Conservation (phyloP, 2,113 vertebrate genomes). For the Sula dactylatra region DNA sequence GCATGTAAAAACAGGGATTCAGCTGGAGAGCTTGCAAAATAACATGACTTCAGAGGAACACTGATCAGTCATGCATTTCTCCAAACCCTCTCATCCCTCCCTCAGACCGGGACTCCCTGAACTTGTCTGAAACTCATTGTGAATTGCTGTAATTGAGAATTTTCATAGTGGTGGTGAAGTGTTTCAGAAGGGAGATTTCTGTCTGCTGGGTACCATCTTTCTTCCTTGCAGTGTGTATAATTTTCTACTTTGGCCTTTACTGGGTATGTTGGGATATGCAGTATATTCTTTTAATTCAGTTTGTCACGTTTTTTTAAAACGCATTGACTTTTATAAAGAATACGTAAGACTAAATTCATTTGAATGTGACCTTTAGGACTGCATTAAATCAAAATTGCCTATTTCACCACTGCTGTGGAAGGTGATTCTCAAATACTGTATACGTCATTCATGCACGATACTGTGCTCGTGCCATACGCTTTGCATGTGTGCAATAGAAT, state of each 20-base stretch:
- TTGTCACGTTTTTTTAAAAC: neutral
- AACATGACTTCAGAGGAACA: neutral
- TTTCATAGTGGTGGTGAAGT: conserved; percentile 61
- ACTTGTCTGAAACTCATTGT: conserved; percentile 14
- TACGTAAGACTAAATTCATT: neutral
- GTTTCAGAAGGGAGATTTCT: neutral
- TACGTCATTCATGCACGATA: neutral
- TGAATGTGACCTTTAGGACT: neutral
- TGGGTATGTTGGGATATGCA: neutral
- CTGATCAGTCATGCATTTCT: neutral
- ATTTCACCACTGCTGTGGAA: conserved; percentile 61
- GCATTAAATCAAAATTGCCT: neutral
- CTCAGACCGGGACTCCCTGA: neutral
- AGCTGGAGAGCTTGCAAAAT: neutral
- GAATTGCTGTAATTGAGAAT: conserved; percentile 66
- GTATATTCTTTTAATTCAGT: neutral
- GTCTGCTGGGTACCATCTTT: neutral
- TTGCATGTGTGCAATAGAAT: conserved; percentile 46
- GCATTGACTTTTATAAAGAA: neutral
- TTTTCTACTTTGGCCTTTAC: neutral
- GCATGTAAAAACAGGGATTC: conserved; percentile 44
- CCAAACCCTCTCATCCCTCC: neutral
- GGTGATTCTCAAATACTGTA: conserved; percentile 53
- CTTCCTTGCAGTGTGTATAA: neutral
- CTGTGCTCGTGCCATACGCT: neutral